Evolutionary conservation across 1,140 invertebrate species (phyloP), one percentile per base, ranked within the genome.

Genomic region (Sycophila sp.): DNA sequence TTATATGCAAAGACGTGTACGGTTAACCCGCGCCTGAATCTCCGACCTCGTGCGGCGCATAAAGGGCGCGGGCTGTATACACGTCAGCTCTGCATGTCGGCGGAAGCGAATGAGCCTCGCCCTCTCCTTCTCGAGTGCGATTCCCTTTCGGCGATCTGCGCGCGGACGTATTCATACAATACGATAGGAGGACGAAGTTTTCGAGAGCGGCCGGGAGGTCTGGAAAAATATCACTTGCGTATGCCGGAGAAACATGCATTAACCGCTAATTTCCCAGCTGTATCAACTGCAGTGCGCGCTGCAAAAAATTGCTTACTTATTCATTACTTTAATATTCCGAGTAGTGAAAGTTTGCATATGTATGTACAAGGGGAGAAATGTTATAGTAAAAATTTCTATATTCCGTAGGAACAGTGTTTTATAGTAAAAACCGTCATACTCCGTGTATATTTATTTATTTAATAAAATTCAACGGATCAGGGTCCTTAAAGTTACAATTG

Each of bases 1-100:
- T 82, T 81, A 81, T 82, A 82, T 82, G 81, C 80, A 81, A 80
- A 80, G 76, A 81, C 72, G 76, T 71, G 75, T 69, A 59, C 56
- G 62, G 73, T 70, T 78, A 76, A 69, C 67, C 70, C 38, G 68
- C 73, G 47, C 73, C 72, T 70, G 47, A 62, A 66, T 65, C 24
- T 65, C 28, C 24, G 3, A 7, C 13, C 7, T 30, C 28, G 7
- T 32, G 24, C 17, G 19, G 28, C 38, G 36, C 36, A 64, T 65
- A 71, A 32, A 49, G 36, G 56, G 3, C 7, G 7, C 1, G n/a
- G 13, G 22, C 17, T 38, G 19, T 19, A 5, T 22, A 51, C 32
- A 4, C 7, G 38, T 28, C 40, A 62, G n/a, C 2, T 19, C 0
- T 34, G 17, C 26, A 38, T 36, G 47, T 58, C 40, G 53, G 28